Percentiles rank a stretch among this genome's conserved stretches.
Conservation (phyloP, 2,888 invertebrate species). For the Pterostichus niger region DNA sequence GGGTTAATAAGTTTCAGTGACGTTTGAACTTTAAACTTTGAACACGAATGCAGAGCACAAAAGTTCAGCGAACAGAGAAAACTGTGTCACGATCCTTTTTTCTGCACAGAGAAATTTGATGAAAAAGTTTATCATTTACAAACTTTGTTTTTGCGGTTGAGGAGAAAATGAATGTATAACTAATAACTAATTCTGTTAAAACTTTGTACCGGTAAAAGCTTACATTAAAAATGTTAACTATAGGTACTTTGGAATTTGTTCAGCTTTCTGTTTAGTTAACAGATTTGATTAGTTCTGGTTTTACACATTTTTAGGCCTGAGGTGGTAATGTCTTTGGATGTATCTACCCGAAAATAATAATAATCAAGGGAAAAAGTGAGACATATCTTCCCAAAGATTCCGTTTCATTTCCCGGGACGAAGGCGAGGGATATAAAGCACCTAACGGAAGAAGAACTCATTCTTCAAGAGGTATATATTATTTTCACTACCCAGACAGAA, state of each 20-base stretch:
- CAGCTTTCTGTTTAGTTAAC: neutral
- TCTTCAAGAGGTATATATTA: no score
- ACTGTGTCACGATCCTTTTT: conserved; percentile 35
- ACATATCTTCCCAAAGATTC: no score
- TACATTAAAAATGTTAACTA: neutral
- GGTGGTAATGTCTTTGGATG: no score
- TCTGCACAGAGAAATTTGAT: neutral
- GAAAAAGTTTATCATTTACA: neutral
- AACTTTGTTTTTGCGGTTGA: neutral
- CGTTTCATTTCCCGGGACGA: no score
- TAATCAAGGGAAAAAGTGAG: no score
- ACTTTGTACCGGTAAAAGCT: conserved; percentile 18
- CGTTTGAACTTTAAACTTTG: conserved; percentile 54
- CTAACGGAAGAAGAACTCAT: no score
- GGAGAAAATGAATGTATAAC: conserved; percentile 13
- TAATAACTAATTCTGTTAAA: conserved; percentile 18
- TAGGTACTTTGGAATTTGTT: neutral
- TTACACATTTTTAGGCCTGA: no score
- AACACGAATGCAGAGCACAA: neutral
- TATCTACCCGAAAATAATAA: no score
- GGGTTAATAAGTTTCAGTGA: conserved; percentile 37
- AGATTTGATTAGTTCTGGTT: no score
- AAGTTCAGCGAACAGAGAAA: conserved; percentile 20
- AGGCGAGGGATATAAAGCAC: no score
- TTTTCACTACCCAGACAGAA: no score